phyloP scores from a whole-genome alignment of 2,113 vertebrate species.

The Cyprinodon variegatus region DNA sequence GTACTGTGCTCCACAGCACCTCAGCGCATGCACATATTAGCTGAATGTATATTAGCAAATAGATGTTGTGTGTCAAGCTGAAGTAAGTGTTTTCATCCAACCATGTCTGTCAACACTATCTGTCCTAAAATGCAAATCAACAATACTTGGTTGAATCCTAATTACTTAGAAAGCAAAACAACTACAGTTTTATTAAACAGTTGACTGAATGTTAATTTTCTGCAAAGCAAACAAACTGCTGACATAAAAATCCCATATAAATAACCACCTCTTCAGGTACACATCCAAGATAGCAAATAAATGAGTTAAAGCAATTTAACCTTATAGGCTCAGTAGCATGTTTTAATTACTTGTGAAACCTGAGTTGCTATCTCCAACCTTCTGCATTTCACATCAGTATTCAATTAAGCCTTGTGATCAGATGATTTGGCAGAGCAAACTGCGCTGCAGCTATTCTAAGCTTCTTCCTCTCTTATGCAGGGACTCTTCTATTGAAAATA shows the following conservation, averaged over 20 bases:
- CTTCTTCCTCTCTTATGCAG: slow-evolving; percentile 13
- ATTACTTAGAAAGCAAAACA: slow-evolving; percentile 16
- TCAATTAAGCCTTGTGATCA: slow-evolving; percentile 65
- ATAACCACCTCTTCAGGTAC: slow-evolving; percentile 31
- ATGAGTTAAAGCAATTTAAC: slow-evolving; percentile 58
- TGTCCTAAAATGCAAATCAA: slow-evolving; percentile 10
- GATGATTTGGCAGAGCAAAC: slow-evolving; percentile 58
- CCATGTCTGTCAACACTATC: slow-evolving; percentile 19
- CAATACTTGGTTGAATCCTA: slow-evolving; percentile 11
- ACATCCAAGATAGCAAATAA: slow-evolving; percentile 32
- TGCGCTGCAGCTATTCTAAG: slow-evolving; percentile 44
- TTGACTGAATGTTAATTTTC: slow-evolving; percentile 22
- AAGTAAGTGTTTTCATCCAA: slow-evolving; percentile 20
- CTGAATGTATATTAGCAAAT: slow-evolving; percentile 41
- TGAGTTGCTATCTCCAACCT: slow-evolving; percentile 43
- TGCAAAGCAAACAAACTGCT: slow-evolving; percentile 34
- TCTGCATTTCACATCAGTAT: slow-evolving; percentile 63
- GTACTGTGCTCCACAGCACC: slow-evolving; percentile 30
- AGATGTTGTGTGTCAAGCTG: slow-evolving; percentile 12
- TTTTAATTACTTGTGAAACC: slow-evolving; percentile 67
- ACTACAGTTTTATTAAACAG: neutral
- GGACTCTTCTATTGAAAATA: slow-evolving; percentile 25
- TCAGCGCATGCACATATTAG: slow-evolving; percentile 31
- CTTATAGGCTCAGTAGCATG: slow-evolving; percentile 54
- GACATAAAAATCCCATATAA: slow-evolving; percentile 50